These are phyloP conservation scores for Eupithecia exiguata DNA, from an alignment of 2,888 invertebrate species.

Conservation along the genomic window DNA sequence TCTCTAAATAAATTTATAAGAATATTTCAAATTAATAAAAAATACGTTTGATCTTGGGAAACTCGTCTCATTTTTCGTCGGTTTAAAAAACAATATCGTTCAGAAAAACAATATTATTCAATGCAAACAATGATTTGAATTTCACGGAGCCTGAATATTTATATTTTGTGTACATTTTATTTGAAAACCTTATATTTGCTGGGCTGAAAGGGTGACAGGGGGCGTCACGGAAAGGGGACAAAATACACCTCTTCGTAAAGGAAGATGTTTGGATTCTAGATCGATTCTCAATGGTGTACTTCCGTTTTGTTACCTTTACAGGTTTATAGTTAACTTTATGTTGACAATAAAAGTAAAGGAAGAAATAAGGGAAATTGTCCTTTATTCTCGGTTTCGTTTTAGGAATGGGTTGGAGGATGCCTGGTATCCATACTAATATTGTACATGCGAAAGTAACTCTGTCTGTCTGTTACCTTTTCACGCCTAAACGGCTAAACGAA, in stretches of 20 bases:
- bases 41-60: not conserved
- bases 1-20: no score
- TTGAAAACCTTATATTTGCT: not conserved
- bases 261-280: conserved; percentile 49
- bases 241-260: not conserved
- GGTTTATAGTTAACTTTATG: conserved; percentile 39
- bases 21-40: no score
- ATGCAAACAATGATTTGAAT: conserved; percentile 3
- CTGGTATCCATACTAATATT: no score
- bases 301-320: conserved; percentile 48
- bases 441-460: no score
- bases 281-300: conserved; percentile 52
- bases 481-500: no score
- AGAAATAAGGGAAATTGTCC: conserved; percentile 11
- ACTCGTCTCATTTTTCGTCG: not conserved
- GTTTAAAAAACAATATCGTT: not conserved
- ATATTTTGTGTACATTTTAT: conserved; percentile 4
- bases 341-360: conserved; percentile 5
- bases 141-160: not conserved
- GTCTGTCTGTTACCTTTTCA: no score
- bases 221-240: conserved; percentile 1
- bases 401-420: not conserved
- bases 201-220: not conserved
- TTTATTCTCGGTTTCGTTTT: not conserved
- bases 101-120: not conserved